These are phyloP conservation scores for Danio aesculapii DNA, from an alignment of 2,797 vertebrate species.

Conservation along the genomic window DNA sequence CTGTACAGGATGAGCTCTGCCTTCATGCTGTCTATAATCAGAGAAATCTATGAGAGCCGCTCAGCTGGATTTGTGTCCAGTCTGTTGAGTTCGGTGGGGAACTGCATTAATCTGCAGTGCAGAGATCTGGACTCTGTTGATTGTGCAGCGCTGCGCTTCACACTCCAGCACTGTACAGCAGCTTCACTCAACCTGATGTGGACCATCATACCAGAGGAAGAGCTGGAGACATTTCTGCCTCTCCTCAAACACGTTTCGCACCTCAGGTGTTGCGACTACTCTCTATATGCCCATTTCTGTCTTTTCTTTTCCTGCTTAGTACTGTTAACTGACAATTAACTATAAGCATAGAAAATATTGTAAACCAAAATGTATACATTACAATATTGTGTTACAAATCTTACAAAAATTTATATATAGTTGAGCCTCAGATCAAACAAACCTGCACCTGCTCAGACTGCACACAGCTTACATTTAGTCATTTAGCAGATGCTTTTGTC, in stretches of 20 bases:
- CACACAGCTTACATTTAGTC: neutral
- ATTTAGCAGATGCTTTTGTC: neutral
- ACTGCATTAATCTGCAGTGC: slow-evolving; percentile 65
- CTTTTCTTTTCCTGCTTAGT: neutral
- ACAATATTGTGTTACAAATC: neutral
- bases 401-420: neutral
- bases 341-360: no score
- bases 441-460: no score
- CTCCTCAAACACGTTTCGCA: slow-evolving; percentile 43
- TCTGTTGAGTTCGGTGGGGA: slow-evolving; percentile 63
- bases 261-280: slow-evolving; percentile 47
- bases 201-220: slow-evolving; percentile 63
- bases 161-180: slow-evolving; percentile 61
- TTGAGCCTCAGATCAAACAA: no score
- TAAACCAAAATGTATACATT: no score
- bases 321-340: no score
- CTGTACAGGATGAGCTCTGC: slow-evolving; percentile 51
- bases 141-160: slow-evolving; percentile 66
- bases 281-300: no score
- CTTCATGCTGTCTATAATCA: slow-evolving; percentile 47
- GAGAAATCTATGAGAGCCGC: slow-evolving; percentile 48
- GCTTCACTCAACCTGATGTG: slow-evolving; percentile 65
- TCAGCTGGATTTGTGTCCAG: slow-evolving; percentile 44
- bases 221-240: slow-evolving; percentile 48
- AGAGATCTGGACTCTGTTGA: slow-evolving; percentile 64